Evolutionary conservation across 1,140 invertebrate species (phyloP).

Genomic region (Drosophila mauritiana): DNA sequence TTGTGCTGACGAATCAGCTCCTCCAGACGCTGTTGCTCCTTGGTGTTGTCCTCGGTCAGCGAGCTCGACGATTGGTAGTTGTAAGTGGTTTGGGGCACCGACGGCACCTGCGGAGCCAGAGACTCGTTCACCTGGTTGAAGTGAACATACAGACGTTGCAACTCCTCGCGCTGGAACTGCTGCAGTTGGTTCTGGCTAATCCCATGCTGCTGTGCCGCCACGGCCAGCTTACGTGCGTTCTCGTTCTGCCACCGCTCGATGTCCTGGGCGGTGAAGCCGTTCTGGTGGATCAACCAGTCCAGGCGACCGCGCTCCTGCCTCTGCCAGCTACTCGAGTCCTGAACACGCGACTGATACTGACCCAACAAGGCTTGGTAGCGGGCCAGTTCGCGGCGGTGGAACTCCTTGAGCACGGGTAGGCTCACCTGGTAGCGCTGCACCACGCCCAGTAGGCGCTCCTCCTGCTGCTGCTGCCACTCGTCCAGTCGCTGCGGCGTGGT

Average conservation of each 20-base stretch:
- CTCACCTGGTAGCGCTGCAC: constrained; percentile 65
- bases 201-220: constrained; percentile 56
- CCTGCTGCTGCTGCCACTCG: constrained; percentile 78
- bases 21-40: constrained; percentile 70
- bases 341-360: constrained; percentile 66
- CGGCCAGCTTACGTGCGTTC: constrained; percentile 56
- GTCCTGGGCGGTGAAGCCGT: constrained; percentile 63
- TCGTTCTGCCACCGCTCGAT: constrained; percentile 77
- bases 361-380: constrained; percentile 59
- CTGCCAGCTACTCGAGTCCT: constrained; percentile 66
- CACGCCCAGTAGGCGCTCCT: constrained; percentile 69
- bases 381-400: constrained; percentile 72
- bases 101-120: constrained; percentile 36
- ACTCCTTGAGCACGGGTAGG: constrained; percentile 62
- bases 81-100: constrained; percentile 10
- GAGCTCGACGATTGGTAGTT: constrained; percentile 32
- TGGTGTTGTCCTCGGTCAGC: constrained; percentile 48
- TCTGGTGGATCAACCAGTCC: constrained; percentile 79
- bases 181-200: constrained; percentile 59
- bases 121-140: constrained; percentile 72
- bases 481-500: constrained; percentile 61
- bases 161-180: constrained; percentile 72
- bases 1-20: constrained; percentile 77
- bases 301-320: constrained; percentile 68
- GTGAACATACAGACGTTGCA: constrained; percentile 60